These are phyloP conservation scores for Oophaga sylvatica DNA, from an alignment of 2,797 vertebrate genomes.

Conservation along the genomic window DNA sequence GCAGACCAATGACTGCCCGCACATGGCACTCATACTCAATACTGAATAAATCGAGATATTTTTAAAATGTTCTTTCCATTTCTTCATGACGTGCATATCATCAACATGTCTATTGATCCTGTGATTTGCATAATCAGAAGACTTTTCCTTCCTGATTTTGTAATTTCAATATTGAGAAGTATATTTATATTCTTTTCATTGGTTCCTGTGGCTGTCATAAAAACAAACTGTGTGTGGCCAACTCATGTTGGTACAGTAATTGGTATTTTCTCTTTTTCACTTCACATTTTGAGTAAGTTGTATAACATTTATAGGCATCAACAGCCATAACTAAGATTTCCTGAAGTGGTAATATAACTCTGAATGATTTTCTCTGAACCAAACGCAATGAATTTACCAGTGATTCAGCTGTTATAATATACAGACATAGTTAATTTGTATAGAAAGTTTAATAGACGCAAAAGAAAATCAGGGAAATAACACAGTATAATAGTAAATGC, in stretches of 20 bases:
- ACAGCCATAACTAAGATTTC: constrained; percentile 7
- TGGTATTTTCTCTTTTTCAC: neutral
- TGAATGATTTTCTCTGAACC: neutral
- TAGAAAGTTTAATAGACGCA: constrained; percentile 12
- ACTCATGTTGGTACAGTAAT: neutral
- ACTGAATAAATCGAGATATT: no score
- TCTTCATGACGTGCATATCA: no score
- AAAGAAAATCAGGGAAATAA: constrained; percentile 26
- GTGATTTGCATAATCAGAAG: no score
- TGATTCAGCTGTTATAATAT: constrained; percentile 55
- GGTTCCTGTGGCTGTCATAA: neutral
- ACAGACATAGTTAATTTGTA: constrained; percentile 43
- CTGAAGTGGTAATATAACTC: constrained; percentile 9
- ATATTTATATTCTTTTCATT: neutral
- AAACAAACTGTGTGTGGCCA: neutral
- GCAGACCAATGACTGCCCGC: no score
- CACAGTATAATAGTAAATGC: constrained; percentile 23
- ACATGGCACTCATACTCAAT: no score
- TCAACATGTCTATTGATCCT: no score
- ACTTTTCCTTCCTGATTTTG: no score
- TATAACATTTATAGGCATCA: neutral
- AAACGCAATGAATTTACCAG: constrained; percentile 21
- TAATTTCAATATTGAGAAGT: neutral
- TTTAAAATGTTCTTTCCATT: no score
- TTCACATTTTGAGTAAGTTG: neutral